Percentiles rank a stretch among this genome's conserved stretches.
These are phyloP conservation scores for Timema cristinae DNA, from an alignment of 2,888 invertebrate species.

Conservation along the genomic window DNA sequence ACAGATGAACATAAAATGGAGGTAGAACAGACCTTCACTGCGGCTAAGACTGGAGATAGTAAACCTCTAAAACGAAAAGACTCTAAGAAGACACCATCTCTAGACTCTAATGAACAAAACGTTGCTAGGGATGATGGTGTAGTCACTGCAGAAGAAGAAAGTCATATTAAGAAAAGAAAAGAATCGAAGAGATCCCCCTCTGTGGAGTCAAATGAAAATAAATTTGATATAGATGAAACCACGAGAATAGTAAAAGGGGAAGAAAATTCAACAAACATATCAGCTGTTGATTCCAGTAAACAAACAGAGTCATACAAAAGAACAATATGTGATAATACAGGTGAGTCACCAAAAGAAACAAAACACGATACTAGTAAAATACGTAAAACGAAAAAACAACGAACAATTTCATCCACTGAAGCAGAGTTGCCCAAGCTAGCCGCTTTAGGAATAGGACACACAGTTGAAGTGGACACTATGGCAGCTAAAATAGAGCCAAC, in stretches of 20 bases:
- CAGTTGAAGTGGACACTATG: not conserved
- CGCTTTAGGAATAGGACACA: slow-evolving; percentile 20
- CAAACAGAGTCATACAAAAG: too few species aligned
- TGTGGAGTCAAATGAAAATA: not conserved
- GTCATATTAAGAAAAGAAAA: not conserved
- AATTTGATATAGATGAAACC: too few species aligned
- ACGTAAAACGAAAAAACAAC: slow-evolving; percentile 34
- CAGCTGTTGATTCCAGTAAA: too few species aligned
- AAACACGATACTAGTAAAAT: slow-evolving; percentile 34
- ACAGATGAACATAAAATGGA: too few species aligned
- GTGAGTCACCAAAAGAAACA: not conserved
- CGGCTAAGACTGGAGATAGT: not conserved
- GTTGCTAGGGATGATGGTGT: not conserved
- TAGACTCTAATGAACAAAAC: not conserved
- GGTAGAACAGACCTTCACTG: not conserved
- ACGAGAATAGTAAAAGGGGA: too few species aligned
- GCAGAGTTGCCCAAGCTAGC: slow-evolving; percentile 26
- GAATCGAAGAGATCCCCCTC: not conserved
- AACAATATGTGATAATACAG: not conserved
- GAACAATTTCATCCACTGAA: slow-evolving; percentile 21
- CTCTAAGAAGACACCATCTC: not conserved
- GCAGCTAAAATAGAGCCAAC: slow-evolving; percentile 33
- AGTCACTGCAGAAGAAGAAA: not conserved
- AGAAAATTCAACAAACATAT: too few species aligned
- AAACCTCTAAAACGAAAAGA: not conserved